A percentile compares a stretch with the other conserved stretches of the same genome.
phyloP scores from a whole-genome alignment of 2,888 invertebrate species.

The Phaedon cochleariae region DNA sequence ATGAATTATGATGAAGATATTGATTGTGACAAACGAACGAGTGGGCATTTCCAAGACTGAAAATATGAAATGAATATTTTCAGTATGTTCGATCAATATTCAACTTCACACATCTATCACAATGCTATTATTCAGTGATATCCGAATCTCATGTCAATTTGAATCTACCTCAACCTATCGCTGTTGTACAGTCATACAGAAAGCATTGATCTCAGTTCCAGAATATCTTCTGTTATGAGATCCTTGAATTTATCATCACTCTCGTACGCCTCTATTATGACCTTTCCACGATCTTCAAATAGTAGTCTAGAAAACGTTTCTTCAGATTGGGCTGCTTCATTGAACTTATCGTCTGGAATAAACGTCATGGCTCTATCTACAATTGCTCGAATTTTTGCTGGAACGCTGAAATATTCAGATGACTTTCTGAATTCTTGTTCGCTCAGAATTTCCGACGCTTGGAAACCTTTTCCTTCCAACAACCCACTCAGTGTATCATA shows the following conservation, averaged over 20 bases:
- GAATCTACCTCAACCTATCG: no score
- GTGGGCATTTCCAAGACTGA: no score
- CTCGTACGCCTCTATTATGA: constrained; percentile 42
- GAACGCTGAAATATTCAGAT: constrained; percentile 10
- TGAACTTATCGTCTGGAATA: constrained; percentile 41
- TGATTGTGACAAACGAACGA: no score
- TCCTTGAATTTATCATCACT: constrained; percentile 45
- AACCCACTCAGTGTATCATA: constrained; percentile 43
- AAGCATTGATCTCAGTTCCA: constrained; percentile 48
- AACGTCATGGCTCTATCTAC: constrained; percentile 49
- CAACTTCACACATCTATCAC: no score
- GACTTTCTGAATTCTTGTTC: constrained; percentile 21
- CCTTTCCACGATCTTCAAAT: constrained; percentile 48
- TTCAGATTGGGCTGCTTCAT: constrained; percentile 38
- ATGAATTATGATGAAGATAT: no score
- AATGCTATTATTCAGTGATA: no score
- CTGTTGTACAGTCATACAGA: constrained; percentile 10
- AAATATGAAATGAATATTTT: no score
- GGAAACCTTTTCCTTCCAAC: constrained; percentile 34
- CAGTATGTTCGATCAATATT: no score
- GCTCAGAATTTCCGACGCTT: constrained; percentile 34
- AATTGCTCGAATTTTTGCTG: constrained; percentile 46
- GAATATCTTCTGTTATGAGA: constrained; percentile 50
- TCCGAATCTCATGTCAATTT: no score
- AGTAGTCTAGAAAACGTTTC: constrained; percentile 46